phyloP scores from a whole-genome alignment of 2,797 vertebrate genomes.

The Pipistrellus pygmaeus region DNA sequence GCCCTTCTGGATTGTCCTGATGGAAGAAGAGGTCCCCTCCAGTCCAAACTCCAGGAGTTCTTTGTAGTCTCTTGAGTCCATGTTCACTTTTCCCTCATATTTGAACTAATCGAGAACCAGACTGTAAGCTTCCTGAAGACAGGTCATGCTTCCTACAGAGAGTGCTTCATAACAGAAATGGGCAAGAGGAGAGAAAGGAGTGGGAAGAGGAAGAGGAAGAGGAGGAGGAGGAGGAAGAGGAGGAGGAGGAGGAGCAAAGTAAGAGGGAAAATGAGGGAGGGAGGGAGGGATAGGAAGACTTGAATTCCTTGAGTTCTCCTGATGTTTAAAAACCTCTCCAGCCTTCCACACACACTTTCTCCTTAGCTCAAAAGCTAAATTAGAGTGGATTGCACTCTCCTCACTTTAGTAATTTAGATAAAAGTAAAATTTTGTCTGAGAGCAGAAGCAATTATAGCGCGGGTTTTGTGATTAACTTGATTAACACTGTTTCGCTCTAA shows the following conservation, averaged over 20 bases:
- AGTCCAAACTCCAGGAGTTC: not conserved
- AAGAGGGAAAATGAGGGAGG: not conserved
- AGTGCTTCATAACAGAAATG: not conserved
- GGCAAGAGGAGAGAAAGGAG: not conserved
- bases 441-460: slow-evolving; percentile 86
- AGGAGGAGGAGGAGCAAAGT: not conserved
- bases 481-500: slow-evolving; percentile 86
- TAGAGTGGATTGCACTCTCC: slow-evolving; percentile 82
- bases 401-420: slow-evolving; percentile 87
- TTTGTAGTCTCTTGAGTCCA: not conserved
- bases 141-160: not conserved
- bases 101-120: not conserved
- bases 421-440: slow-evolving; percentile 89
- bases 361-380: slow-evolving; percentile 82
- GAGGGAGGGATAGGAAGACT: not conserved
- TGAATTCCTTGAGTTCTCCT: slow-evolving; percentile 67
- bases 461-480: slow-evolving; percentile 87
- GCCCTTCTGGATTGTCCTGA: not conserved
- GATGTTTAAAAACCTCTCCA: slow-evolving; percentile 80
- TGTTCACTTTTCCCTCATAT: not conserved
- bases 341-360: slow-evolving; percentile 71
- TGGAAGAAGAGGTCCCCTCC: not conserved
- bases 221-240: accelerated
- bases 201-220: accelerated
- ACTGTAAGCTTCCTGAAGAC: not conserved